A percentile compares a stretch with the other conserved stretches of the same genome.
Conservation (phyloP, 2,888 invertebrate species). For the Ochropacha duplaris region DNA sequence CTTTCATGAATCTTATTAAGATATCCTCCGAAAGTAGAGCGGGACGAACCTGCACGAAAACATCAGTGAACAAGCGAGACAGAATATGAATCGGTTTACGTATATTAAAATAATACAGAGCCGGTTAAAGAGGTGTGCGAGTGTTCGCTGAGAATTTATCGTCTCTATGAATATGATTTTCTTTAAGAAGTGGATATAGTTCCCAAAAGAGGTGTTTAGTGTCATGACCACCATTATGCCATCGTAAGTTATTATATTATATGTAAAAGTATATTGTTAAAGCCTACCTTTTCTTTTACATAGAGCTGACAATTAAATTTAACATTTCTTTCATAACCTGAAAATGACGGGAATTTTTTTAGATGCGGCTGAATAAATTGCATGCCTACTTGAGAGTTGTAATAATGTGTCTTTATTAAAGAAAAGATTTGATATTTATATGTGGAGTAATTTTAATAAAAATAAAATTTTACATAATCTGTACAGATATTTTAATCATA, state of each 20-base stretch:
- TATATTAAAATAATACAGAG: constrained; percentile 81
- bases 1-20: constrained; percentile 93
- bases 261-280: not conserved
- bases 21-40: constrained; percentile 86
- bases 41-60: constrained; percentile 49
- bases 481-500: not conserved
- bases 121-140: constrained; percentile 78
- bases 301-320: no score
- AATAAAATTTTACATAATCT: not conserved
- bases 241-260: not conserved
- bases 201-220: constrained; percentile 63
- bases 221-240: constrained; percentile 47
- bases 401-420: no score
- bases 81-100: constrained; percentile 65
- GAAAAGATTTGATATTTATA: no score
- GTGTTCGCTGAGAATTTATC: constrained; percentile 69
- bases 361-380: no score
- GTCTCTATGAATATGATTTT: constrained; percentile 81
- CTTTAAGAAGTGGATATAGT: constrained; percentile 73
- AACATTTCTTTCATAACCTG: no score
- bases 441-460: not conserved
- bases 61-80: constrained; percentile 36
- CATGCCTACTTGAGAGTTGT: no score
- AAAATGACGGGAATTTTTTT: no score
- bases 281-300: constrained; percentile 23